phyloP scores from a whole-genome alignment of 2,888 invertebrate species.

The Luperina testacea region DNA sequence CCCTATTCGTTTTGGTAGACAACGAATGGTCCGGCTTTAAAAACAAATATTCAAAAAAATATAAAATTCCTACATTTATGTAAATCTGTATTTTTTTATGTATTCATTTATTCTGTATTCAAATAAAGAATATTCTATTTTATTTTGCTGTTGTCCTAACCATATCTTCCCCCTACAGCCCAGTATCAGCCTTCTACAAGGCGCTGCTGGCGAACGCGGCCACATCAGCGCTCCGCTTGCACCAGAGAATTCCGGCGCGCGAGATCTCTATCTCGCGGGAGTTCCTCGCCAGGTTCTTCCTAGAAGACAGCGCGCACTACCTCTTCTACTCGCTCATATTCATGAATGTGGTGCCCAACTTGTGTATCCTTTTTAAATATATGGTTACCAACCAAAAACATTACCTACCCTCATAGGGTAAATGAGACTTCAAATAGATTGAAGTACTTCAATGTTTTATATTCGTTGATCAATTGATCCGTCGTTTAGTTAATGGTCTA shows the following conservation, averaged over 20 bases:
- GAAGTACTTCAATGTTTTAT: neutral
- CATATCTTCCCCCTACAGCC: slow-evolving; percentile 67
- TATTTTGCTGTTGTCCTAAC: neutral
- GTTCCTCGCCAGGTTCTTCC: slow-evolving; percentile 94
- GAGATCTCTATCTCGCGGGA: slow-evolving; percentile 94
- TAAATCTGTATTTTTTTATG: neutral
- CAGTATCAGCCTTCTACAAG: slow-evolving; percentile 95
- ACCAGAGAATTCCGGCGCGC: slow-evolving; percentile 95
- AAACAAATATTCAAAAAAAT: neutral
- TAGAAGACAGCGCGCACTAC: slow-evolving; percentile 99
- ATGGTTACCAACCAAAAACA: neutral
- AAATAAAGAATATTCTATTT: neutral
- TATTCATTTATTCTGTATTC: neutral
- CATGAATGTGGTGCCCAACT: slow-evolving; percentile 96
- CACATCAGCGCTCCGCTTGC: slow-evolving; percentile 97
- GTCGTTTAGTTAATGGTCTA: neutral
- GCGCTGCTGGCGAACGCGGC: slow-evolving; percentile 98
- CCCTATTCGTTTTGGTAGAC: too few species aligned
- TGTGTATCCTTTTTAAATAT: slow-evolving; percentile 94
- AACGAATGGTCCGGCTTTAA: neutral
- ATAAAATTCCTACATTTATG: neutral
- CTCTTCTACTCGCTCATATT: slow-evolving; percentile 98
- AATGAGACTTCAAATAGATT: neutral
- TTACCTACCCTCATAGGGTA: neutral
- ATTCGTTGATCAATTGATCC: neutral